phyloP scores from a whole-genome alignment of 2,888 invertebrate species.

The Drosophila tripunctata region DNA sequence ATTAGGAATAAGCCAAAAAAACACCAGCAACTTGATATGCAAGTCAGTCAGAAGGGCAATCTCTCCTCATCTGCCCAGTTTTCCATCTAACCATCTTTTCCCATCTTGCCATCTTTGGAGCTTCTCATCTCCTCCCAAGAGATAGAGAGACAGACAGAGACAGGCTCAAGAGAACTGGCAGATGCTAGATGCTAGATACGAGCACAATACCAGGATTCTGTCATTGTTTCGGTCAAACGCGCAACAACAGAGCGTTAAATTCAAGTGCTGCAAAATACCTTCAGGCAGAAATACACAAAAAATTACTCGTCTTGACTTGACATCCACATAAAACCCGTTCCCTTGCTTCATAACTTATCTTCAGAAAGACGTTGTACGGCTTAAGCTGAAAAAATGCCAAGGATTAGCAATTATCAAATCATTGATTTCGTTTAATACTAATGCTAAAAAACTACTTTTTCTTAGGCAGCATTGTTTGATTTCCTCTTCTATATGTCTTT shows the following conservation, averaged over 20 bases:
- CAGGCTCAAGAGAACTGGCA: conserved; percentile 34
- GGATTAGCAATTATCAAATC: too few species aligned
- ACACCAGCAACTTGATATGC: conserved; percentile 62
- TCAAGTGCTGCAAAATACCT: conserved; percentile 24
- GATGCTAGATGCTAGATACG: conserved; percentile 29
- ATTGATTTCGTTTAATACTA: too few species aligned
- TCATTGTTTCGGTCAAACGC: conserved; percentile 71
- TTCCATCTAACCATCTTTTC: background rate
- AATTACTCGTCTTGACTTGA: background rate
- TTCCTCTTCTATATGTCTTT: too few species aligned
- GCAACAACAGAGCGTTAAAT: conserved; percentile 74
- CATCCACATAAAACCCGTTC: background rate
- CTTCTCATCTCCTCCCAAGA: background rate
- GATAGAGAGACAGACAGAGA: conserved; percentile 9
- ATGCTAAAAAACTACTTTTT: too few species aligned
- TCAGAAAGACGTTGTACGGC: too few species aligned
- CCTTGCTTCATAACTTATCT: background rate
- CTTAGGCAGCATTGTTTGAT: too few species aligned
- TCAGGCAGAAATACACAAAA: background rate
- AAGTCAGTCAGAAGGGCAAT: conserved; percentile 55
- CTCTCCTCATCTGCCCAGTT: background rate
- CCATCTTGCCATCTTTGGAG: background rate
- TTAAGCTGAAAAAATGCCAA: too few species aligned
- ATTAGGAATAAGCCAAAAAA: conserved; percentile 58
- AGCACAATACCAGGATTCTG: conserved; percentile 35